Evolutionary conservation across 2,113 vertebrate species (phyloP).

Genomic region (Pseudolaguvia tuberculata): DNA sequence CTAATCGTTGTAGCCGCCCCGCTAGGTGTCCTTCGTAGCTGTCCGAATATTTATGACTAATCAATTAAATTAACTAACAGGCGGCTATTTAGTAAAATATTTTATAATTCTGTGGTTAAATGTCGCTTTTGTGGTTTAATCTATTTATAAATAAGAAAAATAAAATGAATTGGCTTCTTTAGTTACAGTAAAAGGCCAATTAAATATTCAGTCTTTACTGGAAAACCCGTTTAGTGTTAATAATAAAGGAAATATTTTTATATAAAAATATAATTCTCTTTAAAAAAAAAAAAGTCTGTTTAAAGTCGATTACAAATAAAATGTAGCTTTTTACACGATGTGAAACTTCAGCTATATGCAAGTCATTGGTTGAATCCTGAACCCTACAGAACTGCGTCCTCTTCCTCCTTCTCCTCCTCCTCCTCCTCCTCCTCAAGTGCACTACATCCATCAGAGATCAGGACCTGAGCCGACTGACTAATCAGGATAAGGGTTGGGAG

Average conservation of each 20-base stretch:
- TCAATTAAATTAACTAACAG: neutral
- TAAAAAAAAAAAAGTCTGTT: neutral
- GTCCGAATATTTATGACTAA: neutral
- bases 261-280: too few relatives aligned
- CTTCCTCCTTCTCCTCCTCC: too few relatives aligned
- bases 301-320: neutral
- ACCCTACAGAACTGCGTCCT: neutral
- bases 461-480: neutral
- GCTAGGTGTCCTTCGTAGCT: neutral
- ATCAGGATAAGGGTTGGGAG: neutral
- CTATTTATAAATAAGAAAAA: neutral
- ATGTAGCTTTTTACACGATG: too few relatives aligned
- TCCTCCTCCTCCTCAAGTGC: neutral
- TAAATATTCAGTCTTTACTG: neutral
- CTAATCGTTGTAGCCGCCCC: neutral
- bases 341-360: neutral
- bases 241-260: too few relatives aligned
- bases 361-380: slow-evolving; percentile 16
- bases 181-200: neutral
- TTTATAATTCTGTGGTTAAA: neutral
- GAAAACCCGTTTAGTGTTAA: too few relatives aligned
- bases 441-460: neutral
- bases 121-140: neutral
- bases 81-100: too few relatives aligned
- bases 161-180: neutral